Evolutionary conservation across 2,113 vertebrate genomes (phyloP).

Genomic region (Tyrannus savana): DNA sequence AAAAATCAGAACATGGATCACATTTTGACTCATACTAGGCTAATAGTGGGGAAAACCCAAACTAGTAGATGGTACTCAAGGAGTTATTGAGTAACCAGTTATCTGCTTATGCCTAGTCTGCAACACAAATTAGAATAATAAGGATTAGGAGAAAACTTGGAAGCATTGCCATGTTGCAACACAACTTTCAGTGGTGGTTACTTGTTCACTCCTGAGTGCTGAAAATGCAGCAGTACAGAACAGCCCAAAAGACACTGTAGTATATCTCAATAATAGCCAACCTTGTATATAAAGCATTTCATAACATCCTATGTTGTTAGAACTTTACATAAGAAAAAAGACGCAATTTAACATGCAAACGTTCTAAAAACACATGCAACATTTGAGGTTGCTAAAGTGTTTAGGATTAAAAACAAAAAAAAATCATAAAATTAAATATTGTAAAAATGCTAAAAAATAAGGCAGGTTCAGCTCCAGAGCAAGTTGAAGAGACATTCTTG

Average conservation of each 20-base stretch:
- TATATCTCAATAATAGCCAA: rapidly evolving
- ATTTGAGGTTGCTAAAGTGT: not conserved
- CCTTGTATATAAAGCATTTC: not conserved
- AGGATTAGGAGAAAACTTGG: not conserved
- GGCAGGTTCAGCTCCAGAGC: not conserved
- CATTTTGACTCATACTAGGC: not conserved
- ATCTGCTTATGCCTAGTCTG: not conserved
- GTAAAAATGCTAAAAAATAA: not conserved
- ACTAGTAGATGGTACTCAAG: not conserved
- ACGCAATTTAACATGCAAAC: not conserved
- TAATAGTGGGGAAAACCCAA: rapidly evolving
- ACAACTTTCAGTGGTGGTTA: not conserved
- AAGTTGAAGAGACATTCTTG: not conserved
- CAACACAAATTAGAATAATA: not conserved
- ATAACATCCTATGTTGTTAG: not conserved
- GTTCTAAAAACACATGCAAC: not conserved
- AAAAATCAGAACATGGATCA: not conserved
- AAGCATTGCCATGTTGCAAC: not conserved
- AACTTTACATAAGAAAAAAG: not conserved
- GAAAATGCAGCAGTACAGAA: not conserved
- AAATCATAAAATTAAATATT: not conserved
- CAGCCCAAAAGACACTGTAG: not conserved
- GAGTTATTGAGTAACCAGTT: not conserved
- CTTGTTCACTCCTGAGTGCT: not conserved
- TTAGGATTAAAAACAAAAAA: not conserved